These are phyloP conservation scores for Sebastes cheni DNA, from an alignment of 2,797 vertebrate species.

Conservation along the genomic window DNA sequence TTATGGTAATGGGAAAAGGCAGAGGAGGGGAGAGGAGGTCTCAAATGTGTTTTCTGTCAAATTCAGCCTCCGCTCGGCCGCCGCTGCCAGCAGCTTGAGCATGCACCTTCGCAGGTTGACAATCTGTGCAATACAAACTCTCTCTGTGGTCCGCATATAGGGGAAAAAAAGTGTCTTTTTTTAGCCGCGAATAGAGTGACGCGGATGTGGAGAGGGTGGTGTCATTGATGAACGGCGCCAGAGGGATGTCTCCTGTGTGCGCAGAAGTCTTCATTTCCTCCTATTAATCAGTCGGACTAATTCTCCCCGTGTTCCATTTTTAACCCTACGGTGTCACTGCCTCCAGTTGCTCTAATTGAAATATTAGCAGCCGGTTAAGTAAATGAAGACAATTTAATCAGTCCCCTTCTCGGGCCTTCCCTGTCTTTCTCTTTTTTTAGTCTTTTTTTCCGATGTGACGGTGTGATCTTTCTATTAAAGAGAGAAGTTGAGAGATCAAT, in stretches of 20 bases:
- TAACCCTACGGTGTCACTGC: conserved; percentile 85
- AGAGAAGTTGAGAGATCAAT: conserved; percentile 81
- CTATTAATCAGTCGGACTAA: conserved; percentile 86
- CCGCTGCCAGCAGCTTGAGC: conserved; percentile 50
- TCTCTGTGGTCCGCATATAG: conserved; percentile 40
- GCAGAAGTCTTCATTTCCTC: conserved; percentile 84
- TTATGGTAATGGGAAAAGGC: conserved; percentile 85
- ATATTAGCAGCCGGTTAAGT: conserved; percentile 88
- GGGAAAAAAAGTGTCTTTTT: conserved; percentile 31
- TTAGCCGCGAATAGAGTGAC: conserved; percentile 67
- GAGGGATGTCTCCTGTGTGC: conserved; percentile 79
- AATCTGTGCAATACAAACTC: conserved; percentile 36
- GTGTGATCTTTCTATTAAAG: conserved; percentile 84
- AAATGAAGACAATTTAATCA: conserved; percentile 89
- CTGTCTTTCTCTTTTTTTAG: conserved; percentile 58
- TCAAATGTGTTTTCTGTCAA: conserved; percentile 80
- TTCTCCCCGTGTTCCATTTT: conserved; percentile 83
- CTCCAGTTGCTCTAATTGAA: conserved; percentile 87
- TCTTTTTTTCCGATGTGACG: conserved; percentile 69
- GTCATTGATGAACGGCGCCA: conserved; percentile 79
- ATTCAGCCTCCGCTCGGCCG: conserved; percentile 41
- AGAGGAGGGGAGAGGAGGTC: conserved; percentile 76
- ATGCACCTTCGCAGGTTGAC: conserved; percentile 52
- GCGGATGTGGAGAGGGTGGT: conserved; percentile 56
- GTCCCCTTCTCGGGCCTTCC: conserved; percentile 62